Evolutionary conservation across 2,113 vertebrate genomes (phyloP).

Genomic region (Leptobrachium leishanense): DNA sequence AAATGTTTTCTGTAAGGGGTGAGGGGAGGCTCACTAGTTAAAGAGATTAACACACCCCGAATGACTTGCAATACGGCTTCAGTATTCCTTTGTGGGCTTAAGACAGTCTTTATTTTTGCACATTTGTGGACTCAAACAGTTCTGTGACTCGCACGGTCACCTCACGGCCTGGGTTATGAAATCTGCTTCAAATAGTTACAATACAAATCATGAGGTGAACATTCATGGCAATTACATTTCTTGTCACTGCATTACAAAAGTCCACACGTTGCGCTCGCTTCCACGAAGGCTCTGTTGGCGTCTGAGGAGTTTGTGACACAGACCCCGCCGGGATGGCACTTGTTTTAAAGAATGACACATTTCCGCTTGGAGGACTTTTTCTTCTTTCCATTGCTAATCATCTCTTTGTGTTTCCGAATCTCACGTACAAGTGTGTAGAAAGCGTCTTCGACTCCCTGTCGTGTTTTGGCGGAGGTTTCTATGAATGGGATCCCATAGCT

Average conservation of each 20-base stretch:
- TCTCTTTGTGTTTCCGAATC: constrained; percentile 81
- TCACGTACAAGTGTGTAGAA: constrained; percentile 82
- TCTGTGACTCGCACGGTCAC: too few relatives aligned
- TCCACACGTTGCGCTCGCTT: constrained; percentile 25
- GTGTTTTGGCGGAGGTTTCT: constrained; percentile 82
- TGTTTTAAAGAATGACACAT: constrained; percentile 70
- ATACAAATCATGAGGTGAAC: too few relatives aligned
- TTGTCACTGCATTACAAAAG: constrained; percentile 30
- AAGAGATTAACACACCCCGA: too few relatives aligned
- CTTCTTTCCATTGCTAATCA: constrained; percentile 81
- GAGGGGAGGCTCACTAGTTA: too few relatives aligned
- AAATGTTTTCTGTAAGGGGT: too few relatives aligned
- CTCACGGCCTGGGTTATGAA: too few relatives aligned
- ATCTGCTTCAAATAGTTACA: too few relatives aligned
- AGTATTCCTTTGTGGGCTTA: too few relatives aligned
- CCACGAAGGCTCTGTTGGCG: constrained; percentile 12
- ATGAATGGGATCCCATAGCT: constrained; percentile 79
- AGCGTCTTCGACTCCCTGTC: constrained; percentile 84
- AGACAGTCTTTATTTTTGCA: too few relatives aligned
- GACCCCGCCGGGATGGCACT: constrained; percentile 20
- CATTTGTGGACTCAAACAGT: too few relatives aligned
- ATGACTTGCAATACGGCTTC: too few relatives aligned
- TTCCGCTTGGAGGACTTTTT: constrained; percentile 76
- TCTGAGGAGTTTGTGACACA: neutral
- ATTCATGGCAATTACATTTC: constrained; percentile 20